Conservation (phyloP, 2,113 vertebrate species). For the Nannobrachium achirus region DNA sequence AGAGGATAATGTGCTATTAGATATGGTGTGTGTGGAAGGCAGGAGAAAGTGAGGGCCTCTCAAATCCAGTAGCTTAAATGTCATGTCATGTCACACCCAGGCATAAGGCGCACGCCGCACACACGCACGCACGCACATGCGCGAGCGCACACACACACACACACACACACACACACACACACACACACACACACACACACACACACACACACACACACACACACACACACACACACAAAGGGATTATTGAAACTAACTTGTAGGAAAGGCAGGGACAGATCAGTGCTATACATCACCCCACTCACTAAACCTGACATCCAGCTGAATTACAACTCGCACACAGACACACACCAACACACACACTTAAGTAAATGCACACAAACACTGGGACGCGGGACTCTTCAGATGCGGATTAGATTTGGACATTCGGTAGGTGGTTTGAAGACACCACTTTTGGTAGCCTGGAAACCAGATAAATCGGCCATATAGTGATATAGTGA, state of each 20-base stretch:
- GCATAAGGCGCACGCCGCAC: conserved; percentile 10
- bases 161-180: conserved; percentile 19
- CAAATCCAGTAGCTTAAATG: conserved; percentile 62
- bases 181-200: conserved; percentile 13
- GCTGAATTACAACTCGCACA: no score
- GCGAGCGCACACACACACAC: conserved; percentile 18
- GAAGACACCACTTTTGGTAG: no score
- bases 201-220: background rate
- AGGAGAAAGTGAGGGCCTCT: conserved; percentile 59
- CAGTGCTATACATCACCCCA: conserved; percentile 64
- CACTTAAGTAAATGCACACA: no score
- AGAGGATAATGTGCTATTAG: conserved; percentile 46
- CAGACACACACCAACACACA: conserved; percentile 32
- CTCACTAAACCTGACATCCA: no score
- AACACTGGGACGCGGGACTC: no score
- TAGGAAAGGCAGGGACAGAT: conserved; percentile 70
- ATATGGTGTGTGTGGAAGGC: conserved; percentile 36
- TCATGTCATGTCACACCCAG: conserved; percentile 23
- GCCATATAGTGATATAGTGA: no score
- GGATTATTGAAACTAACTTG: conserved; percentile 68
- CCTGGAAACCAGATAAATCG: no score
- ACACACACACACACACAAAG: conserved; percentile 26
- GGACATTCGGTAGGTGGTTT: no score
- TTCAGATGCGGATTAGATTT: no score
- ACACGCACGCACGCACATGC: background rate